A percentile compares a stretch with the other conserved stretches of the same genome.
Conservation (phyloP, 2,113 vertebrate genomes). For the Thinocorus orbignyianus region DNA sequence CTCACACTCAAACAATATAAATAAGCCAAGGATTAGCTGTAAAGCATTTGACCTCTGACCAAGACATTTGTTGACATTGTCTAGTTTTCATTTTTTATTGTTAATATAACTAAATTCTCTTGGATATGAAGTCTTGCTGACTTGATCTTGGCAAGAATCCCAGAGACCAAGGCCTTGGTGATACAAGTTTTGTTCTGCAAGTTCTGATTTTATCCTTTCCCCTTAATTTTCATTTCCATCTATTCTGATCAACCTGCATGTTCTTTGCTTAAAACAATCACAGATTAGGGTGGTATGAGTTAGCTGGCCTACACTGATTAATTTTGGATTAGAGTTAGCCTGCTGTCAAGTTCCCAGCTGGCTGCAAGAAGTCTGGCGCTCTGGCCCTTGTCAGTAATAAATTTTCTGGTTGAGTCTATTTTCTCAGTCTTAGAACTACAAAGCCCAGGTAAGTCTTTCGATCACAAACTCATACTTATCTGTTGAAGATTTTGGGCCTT, state of each 20-base stretch:
- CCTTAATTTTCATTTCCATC: neutral
- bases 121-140: neutral
- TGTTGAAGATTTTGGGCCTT: neutral
- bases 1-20: neutral
- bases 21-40: neutral
- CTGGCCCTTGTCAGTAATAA: neutral
- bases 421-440: neutral
- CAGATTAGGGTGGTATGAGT: neutral
- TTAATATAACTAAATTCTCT: neutral
- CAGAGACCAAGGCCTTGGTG: neutral
- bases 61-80: neutral
- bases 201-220: neutral
- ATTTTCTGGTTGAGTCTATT: neutral
- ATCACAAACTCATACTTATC: neutral
- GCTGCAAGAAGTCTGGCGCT: neutral
- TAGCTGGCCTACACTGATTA: neutral
- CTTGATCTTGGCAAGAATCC: neutral
- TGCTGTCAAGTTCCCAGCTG: neutral
- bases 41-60: neutral
- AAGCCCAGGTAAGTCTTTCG: fast-evolving
- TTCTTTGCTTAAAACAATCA: neutral
- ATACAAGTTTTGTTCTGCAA: neutral
- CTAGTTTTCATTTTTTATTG: neutral
- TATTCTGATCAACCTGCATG: neutral
- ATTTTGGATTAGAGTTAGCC: neutral